These are phyloP conservation scores for Oryzias sinensis DNA, from an alignment of 2,797 vertebrate genomes.

Conservation along the genomic window DNA sequence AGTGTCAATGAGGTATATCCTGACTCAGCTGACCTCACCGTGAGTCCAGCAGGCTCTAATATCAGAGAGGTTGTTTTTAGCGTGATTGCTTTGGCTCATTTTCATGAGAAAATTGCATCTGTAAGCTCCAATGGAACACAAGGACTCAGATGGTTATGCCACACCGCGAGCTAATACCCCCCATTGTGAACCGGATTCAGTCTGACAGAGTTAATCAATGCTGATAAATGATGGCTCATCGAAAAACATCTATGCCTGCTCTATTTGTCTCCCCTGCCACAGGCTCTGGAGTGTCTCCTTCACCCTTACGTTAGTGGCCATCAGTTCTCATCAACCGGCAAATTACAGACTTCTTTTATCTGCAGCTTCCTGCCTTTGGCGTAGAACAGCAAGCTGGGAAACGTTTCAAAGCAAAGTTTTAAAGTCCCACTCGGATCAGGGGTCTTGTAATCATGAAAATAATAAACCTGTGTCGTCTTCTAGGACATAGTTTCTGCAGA, in stretches of 20 bases:
- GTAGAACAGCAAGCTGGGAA: background rate
- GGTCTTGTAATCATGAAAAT: background rate
- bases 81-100: conserved; percentile 16
- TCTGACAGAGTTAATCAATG: conserved; percentile 62
- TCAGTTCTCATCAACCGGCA: conserved; percentile 56
- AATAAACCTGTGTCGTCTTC: no score
- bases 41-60: conserved; percentile 15
- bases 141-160: conserved; percentile 17
- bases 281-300: conserved; percentile 19
- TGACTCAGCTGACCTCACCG: conserved; percentile 1
- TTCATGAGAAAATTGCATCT: conserved; percentile 32
- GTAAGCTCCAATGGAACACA: conserved; percentile 10
- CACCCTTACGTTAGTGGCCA: conserved; percentile 28
- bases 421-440: background rate
- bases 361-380: conserved; percentile 7
- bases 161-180: conserved; percentile 22
- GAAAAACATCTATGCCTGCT: conserved; percentile 18
- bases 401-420: background rate
- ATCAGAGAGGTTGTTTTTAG: conserved; percentile 32
- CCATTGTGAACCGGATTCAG: conserved; percentile 38
- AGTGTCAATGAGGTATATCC: conserved; percentile 32
- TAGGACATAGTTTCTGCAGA: no score
- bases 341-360: conserved; percentile 20
- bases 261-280: conserved; percentile 8
- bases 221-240: conserved; percentile 58